phyloP scores from a whole-genome alignment of 1,140 invertebrate species.

The Rhynchophorus ferrugineus region DNA sequence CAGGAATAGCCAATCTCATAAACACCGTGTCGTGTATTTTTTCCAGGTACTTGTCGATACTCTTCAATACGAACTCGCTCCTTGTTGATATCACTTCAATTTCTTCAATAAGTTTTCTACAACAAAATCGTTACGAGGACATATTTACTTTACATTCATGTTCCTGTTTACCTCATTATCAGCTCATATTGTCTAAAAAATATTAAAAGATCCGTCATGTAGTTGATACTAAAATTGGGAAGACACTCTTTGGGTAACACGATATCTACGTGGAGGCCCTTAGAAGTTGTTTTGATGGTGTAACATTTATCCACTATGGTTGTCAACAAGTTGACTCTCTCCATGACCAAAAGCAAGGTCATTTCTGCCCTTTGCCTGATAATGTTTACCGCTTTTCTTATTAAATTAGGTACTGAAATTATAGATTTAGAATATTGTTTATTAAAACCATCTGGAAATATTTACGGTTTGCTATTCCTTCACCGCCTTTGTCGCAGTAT shows the following conservation, averaged over 20 bases:
- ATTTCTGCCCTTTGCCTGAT: slow-evolving; percentile 46
- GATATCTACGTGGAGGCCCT: background rate
- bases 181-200: slow-evolving; percentile 56
- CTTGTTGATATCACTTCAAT: slow-evolving; percentile 45
- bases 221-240: slow-evolving; percentile 36
- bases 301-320: slow-evolving; percentile 46
- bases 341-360: slow-evolving; percentile 49
- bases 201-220: slow-evolving; percentile 47
- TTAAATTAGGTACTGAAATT: slow-evolving; percentile 50
- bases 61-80: slow-evolving; percentile 41
- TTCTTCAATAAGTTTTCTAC: slow-evolving; percentile 49
- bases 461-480: slow-evolving; percentile 59
- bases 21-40: slow-evolving; percentile 51
- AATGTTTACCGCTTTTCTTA: slow-evolving; percentile 50
- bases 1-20: slow-evolving; percentile 54
- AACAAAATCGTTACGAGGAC: too few species aligned
- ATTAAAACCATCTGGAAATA: too few species aligned
- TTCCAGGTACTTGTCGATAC: slow-evolving; percentile 42
- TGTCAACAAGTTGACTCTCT: slow-evolving; percentile 53
- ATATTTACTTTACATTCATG: background rate
- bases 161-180: slow-evolving; percentile 41
- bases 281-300: slow-evolving; percentile 20
- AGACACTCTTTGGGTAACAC: slow-evolving; percentile 20
- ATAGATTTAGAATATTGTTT: too few species aligned
- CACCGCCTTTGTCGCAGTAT: slow-evolving; percentile 57